Evolutionary conservation across 1,140 invertebrate genomes (phyloP), one percentile per base, ranked within the genome.

Genomic region (Physella acuta): DNA sequence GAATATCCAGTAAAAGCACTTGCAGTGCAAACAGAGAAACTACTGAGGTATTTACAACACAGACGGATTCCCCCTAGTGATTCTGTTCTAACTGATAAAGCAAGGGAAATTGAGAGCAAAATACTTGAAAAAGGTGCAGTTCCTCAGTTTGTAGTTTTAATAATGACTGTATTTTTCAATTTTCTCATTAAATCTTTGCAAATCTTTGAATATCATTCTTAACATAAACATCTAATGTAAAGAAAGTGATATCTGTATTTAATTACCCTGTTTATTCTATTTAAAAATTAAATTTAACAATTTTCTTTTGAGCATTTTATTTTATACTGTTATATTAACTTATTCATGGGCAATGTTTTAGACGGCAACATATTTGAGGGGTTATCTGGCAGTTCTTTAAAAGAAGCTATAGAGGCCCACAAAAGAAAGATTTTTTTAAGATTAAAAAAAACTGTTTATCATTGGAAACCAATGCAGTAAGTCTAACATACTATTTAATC

Each of bases 391-490:
- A 5, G 16, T 14, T 51, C 55, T 28, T 4, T 37, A 24, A 36
- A 67, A 26, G 33, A 3, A 11, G 52, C 52, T 33, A 1, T 36
- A 24, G 34, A 67, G 28, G 36, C 30, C 3, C 51, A 36, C 11
- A 56, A 56, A 39, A 36, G 56, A 28, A 67, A 56, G 20, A n/a
- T 67, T 14, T 5, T 67, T 51, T 17, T 4, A 1, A 34, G 24
- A 24, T 36, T 67, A 28, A 36, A 39, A 14, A 31, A 36, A 3
- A 11, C 16, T 28, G 39, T 67, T 55, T 67, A 67, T 26, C 64
- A 67, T 33, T 67, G 64, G 64, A 55, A 56, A 39, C 64, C 64
- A 20, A 37, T 67, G 17, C 8, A 67, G 64, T 67, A 33, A 56
- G 64, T 67, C 33, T 16, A n/a, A n/a, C n/a, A n/a, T n/a, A n/a